Percentiles rank a stretch among this genome's conserved stretches.
phyloP scores from a whole-genome alignment of 2,113 vertebrate genomes.

The Hydrolagus affinis region DNA sequence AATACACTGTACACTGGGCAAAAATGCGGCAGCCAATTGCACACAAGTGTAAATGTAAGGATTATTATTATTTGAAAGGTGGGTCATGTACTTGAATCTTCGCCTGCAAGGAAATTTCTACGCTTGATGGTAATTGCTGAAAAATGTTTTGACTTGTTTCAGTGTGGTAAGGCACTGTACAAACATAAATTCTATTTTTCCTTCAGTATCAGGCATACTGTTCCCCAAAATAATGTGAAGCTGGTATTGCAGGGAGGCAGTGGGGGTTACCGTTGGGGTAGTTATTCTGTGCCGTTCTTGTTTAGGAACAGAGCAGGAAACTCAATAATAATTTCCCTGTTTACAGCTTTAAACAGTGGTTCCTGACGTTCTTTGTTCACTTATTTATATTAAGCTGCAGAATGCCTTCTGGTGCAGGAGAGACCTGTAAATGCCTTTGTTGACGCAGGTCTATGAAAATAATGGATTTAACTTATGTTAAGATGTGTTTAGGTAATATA shows the following conservation, averaged over 20 bases:
- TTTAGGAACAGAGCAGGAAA: background rate
- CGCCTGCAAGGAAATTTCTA: no score
- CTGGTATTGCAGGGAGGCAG: background rate
- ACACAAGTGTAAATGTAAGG: no score
- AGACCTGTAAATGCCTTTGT: background rate
- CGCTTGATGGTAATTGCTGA: no score
- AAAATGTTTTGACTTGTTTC: no score
- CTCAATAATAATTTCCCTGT: background rate
- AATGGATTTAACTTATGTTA: background rate
- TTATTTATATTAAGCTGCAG: background rate
- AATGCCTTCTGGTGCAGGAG: background rate
- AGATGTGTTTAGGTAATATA: no score
- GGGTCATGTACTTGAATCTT: no score
- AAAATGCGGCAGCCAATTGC: no score
- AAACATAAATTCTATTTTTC: no score
- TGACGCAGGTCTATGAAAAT: background rate
- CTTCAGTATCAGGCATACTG: background rate
- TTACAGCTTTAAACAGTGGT: background rate
- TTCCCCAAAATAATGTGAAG: background rate
- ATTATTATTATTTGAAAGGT: no score
- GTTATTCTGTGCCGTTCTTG: background rate
- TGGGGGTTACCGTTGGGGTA: background rate
- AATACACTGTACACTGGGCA: no score
- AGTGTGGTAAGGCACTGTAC: no score
- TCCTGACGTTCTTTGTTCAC: no score